Evolutionary conservation across 2,113 vertebrate genomes (phyloP).

Genomic region (Paraplagusia blochii): DNA sequence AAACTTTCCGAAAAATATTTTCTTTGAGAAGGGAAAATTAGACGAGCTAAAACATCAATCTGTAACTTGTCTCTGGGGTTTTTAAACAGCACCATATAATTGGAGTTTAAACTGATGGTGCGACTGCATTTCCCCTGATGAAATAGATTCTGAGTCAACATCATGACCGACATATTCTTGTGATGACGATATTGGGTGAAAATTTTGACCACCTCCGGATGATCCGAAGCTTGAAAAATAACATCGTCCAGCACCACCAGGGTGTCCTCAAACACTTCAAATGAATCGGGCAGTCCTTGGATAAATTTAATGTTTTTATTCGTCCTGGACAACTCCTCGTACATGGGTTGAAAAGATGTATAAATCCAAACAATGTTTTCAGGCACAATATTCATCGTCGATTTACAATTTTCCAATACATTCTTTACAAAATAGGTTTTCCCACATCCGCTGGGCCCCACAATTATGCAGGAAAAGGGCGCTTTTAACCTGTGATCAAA

Average conservation of each 20-base stretch:
- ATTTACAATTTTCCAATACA: background rate
- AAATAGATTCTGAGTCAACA: background rate
- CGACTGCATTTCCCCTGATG: background rate
- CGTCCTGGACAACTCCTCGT: no score
- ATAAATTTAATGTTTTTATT: constrained; percentile 1
- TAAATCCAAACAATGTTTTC: constrained; percentile 3
- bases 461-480: background rate
- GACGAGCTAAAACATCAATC: background rate
- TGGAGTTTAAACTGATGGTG: background rate
- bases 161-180: background rate
- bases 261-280: no score
- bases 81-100: constrained; percentile 12
- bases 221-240: constrained; percentile 4
- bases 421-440: constrained; percentile 3
- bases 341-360: background rate
- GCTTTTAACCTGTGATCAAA: background rate
- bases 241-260: no score
- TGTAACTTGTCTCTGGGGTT: background rate
- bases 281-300: background rate
- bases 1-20: no score
- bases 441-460: background rate
- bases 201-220: background rate
- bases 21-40: background rate
- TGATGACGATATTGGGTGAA: constrained; percentile 5
- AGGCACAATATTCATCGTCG: background rate